Conservation (phyloP, 2,113 vertebrate species). For the Martes martes region DNA sequence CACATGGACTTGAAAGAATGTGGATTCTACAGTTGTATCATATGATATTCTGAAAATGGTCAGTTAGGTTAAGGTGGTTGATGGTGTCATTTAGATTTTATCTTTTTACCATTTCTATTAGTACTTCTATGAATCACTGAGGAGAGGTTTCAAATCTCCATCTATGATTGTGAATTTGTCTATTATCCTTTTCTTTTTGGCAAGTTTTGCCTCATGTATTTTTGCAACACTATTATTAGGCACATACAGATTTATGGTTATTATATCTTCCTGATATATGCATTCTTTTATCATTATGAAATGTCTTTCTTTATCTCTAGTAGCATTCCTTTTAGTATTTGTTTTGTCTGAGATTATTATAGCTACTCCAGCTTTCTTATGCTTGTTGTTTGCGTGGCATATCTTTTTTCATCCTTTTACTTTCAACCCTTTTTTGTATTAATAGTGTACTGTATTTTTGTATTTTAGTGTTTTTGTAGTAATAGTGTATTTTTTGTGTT, state of each 20-base stretch:
- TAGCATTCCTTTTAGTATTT: background rate
- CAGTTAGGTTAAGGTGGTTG: background rate
- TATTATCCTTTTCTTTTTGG: background rate
- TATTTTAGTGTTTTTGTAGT: background rate
- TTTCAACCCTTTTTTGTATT: background rate
- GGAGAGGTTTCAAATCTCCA: background rate
- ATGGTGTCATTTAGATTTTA: background rate
- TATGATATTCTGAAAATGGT: background rate
- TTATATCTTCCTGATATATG: background rate
- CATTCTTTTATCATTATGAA: background rate
- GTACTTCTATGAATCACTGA: background rate
- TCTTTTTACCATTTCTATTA: background rate
- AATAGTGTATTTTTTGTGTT: background rate
- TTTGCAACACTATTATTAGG: background rate
- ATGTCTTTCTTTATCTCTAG: background rate
- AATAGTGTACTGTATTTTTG: background rate
- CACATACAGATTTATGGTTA: background rate
- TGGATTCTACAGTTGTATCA: background rate
- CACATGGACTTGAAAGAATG: background rate
- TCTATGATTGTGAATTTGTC: background rate
- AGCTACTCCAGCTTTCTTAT: background rate
- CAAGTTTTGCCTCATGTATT: background rate
- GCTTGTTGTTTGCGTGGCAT: background rate
- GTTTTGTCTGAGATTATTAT: background rate
- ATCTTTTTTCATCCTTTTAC: background rate